Base-by-base conservation (phyloP, 2,797 vertebrate species). In the Coregonus sp. region DNA sequence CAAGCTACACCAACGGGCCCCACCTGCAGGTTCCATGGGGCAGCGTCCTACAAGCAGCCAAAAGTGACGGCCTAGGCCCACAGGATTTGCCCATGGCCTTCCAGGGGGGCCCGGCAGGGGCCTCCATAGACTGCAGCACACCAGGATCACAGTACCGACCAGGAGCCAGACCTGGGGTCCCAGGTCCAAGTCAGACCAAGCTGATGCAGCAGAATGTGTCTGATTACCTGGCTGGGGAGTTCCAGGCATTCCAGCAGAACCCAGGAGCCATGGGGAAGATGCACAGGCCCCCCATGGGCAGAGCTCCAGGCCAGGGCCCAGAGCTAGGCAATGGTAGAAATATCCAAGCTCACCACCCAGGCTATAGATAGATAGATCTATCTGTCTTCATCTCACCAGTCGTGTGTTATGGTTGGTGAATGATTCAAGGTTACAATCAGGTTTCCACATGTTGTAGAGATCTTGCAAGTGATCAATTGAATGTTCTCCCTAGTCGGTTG, bases 1-100 rank as follows among this genome's bases (percentile, higher is more conserved):
- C 95, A 87, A 25, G 59, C 59, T 98, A 97, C 76, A 92, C 95
- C 80, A 98, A 98, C 2, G 96, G 96, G 86, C 96, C 97, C 91
- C 99, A 97, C 90, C 95, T 97, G 93, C 96, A 96, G 78, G 95
- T 96, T 47, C 85, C 95, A 5, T 99, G 98, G 98, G 96, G 95
- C 89, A 93, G 94, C 90, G 92, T 97, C 84, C 93, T 97, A 80
- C 94, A 95, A 87, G 94, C 96, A 0, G 95, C 96, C 82, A 96
- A 96, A 84, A 96, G 94, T 91, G 96, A 96, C 87, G 96, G 95
- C 92, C 95, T 96, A 0, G 95, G 96, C 82, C 96, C 95, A 90
- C 97, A 97, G 94, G 97, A 99, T 89, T 94, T 97, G 66, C 86
- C 95, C 31, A 89, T 94, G 90, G 93, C 92, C 3, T 98, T 97